phyloP scores from a whole-genome alignment of 2,888 invertebrate genomes.

The Drosophila multiciliata region DNA sequence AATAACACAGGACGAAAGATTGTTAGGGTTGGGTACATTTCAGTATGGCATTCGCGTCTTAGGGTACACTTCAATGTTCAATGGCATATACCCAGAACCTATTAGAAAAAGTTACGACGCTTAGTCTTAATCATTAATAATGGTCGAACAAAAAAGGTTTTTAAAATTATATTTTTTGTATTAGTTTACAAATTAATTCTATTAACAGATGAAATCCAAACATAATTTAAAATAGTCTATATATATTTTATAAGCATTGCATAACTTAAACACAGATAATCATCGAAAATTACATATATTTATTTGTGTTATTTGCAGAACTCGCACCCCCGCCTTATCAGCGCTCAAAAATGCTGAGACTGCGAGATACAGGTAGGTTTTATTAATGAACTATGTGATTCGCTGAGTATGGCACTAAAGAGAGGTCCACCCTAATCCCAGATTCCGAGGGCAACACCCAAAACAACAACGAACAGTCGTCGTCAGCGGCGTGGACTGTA shows the following conservation, averaged over 20 bases:
- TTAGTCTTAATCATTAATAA: background rate
- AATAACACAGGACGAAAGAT: background rate
- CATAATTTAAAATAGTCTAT: background rate
- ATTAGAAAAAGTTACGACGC: background rate
- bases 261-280: background rate
- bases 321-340: constrained; percentile 94
- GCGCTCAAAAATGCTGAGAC: constrained; percentile 89
- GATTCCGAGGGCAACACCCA: constrained; percentile 88
- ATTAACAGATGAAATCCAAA: background rate
- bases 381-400: constrained; percentile 4
- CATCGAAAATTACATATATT: background rate
- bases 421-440: constrained; percentile 27
- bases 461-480: constrained; percentile 75
- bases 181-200: background rate
- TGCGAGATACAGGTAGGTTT: constrained; percentile 91
- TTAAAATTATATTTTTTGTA: background rate
- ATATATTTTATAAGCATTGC: background rate
- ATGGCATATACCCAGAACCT: background rate
- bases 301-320: constrained; percentile 86
- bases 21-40: background rate
- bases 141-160: background rate
- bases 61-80: background rate
- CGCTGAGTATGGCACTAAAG: constrained; percentile 26
- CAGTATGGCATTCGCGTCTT: background rate
- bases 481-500: constrained; percentile 50